Evolutionary conservation across 2,888 invertebrate genomes (phyloP), one percentile per base, ranked within the genome.

Genomic region (Odiellus spinosus): DNA sequence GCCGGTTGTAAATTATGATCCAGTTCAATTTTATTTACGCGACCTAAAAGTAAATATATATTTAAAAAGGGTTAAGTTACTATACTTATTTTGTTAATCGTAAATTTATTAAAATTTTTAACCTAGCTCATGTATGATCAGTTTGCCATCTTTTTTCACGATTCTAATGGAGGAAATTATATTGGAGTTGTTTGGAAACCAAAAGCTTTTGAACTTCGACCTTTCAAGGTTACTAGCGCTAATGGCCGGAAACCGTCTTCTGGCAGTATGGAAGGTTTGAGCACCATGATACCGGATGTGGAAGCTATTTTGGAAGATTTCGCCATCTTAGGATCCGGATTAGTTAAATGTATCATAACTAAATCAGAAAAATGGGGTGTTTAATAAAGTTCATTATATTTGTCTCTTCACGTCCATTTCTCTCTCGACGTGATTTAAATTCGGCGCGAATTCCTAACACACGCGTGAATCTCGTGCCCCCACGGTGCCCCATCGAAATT

Each of bases 131-230:
- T 59, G 3, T 69, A 64, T 58, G 62, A 57, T 43, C 79, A 86
- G 8, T 76, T 77, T 60, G 90, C 87, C 0, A 63, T 85, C 45
- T 91, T 95, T 65, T 91, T 93, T 68, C 77, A 88, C 66, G 84
- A 95, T 66, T 69, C 73, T 1, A 85, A 80, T 65, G 90, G 88
- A n/a, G 90, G 90, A 1, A 73, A 74, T 53, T 70, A 76, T n/a
- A 80, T 95, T 52, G 84, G 79, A 0, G 80, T 90, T 39, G 65
- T 91, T 21, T 83, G 90, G 78, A 84, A 79, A 59, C 86, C 87
- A 0, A 68, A 73, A 41, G 70, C 75, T 0, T 58, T 73, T 11
- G 70, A 74, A 36, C 59, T 67, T 4, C 73, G 71, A 51, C 77
- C 80, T 1, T 82, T 88, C 56, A 84, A 85, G 73, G 82, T 84